A percentile compares a stretch with the other conserved stretches of the same genome.
phyloP scores from a whole-genome alignment of 2,888 invertebrate genomes.

The Aromia moschata region DNA sequence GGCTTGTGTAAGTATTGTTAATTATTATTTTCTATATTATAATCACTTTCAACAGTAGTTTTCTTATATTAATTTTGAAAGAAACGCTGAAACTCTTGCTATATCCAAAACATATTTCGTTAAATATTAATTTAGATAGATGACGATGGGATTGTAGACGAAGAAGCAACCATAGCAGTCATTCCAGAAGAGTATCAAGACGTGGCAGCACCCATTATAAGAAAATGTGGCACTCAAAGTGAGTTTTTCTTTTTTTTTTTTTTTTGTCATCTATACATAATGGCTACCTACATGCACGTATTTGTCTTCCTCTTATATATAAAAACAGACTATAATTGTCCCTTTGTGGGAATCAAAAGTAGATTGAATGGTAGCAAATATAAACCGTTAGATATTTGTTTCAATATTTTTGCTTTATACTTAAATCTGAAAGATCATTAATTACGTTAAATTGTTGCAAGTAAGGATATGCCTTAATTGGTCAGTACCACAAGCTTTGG shows the following conservation, averaged over 20 bases:
- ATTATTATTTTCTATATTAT: background rate
- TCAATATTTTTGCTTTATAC: no score
- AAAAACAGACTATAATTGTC: no score
- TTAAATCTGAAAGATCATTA: no score
- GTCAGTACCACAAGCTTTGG: no score
- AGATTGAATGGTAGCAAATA: no score
- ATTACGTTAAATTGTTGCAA: no score
- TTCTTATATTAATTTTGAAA: background rate
- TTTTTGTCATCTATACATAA: no score
- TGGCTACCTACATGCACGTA: background rate
- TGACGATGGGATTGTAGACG: constrained; percentile 60
- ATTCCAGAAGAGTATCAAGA: constrained; percentile 57
- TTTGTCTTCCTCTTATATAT: no score
- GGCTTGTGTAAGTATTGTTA: constrained; percentile 51
- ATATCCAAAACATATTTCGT: background rate
- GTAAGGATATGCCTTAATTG: no score
- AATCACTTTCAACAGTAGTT: background rate
- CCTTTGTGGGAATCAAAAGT: no score
- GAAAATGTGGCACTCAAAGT: constrained; percentile 58
- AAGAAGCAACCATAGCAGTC: constrained; percentile 58
- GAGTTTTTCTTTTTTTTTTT: constrained; percentile 27
- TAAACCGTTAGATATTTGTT: no score
- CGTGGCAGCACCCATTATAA: constrained; percentile 50
- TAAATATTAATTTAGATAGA: constrained; percentile 51
- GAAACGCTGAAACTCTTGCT: background rate